Evolutionary conservation across 1,140 invertebrate genomes (phyloP), one percentile per base, ranked within the genome.

Genomic region (Macrosteles quadrilineatus): DNA sequence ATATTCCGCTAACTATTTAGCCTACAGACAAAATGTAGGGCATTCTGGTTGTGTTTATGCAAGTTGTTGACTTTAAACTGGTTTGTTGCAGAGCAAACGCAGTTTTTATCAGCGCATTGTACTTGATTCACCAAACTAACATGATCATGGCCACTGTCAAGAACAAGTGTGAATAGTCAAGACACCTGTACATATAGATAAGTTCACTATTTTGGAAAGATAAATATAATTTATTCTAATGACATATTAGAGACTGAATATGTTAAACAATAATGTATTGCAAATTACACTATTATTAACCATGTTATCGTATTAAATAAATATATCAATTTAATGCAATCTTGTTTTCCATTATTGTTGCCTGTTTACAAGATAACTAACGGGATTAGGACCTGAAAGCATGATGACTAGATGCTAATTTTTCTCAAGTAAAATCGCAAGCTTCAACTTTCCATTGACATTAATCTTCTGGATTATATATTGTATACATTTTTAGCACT

Each of bases 41-140:
- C n/a, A n/a, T n/a, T n/a, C n/a, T n/a, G n/a, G n/a, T n/a, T n/a
- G n/a, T n/a, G n/a, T n/a, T n/a, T n/a, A n/a, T n/a, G n/a, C n/a
- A n/a, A n/a, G n/a, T n/a, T n/a, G n/a, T n/a, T n/a, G n/a, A n/a
- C n/a, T n/a, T n/a, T n/a, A n/a, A n/a, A n/a, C n/a, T n/a, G n/a
- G n/a, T n/a, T n/a, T n/a, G n/a, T n/a, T n/a, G n/a, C 86, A 98
- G 95, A 82, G 93, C 94, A 72, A 95, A 96, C 86, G 90, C 95
- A 79, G 97, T 98, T 72, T 98, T 97, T 82, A 86, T 97, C 73
- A 98, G 95, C 87, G 96, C 97, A 72, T 87, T 98, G 73, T 98
- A 95, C 83, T 85, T 99, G 77, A 97, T 98, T 80, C 92, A 97
- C 81, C 96, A 98, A 86, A 98, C 96, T 71, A 98, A 98, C 84